Percentiles rank a stretch among this genome's conserved stretches.
Evolutionary conservation across 37 sponge, comb jelly and placozoan genomes (phyloP).

Genomic region (Spongia lamella): DNA sequence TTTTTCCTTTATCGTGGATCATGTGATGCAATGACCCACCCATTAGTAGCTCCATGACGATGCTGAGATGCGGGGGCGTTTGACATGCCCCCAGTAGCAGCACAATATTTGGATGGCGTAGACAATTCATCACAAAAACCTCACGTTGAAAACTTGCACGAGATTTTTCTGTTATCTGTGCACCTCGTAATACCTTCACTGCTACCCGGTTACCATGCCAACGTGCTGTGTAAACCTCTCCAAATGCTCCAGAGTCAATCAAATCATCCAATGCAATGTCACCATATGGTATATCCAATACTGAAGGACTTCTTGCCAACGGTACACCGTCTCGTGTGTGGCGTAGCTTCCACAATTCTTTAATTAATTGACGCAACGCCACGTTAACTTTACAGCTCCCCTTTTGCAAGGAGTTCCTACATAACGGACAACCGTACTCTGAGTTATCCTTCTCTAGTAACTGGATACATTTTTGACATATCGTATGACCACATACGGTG

Average conservation of each 20-base stretch:
- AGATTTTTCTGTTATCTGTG: conserved; percentile 39
- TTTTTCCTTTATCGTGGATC: conserved; percentile 32
- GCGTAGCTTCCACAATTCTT: not conserved
- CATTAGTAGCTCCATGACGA: conserved; percentile 80
- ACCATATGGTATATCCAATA: not conserved
- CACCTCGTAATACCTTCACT: conserved; percentile 51
- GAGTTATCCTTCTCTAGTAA: not conserved
- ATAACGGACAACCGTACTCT: conserved; percentile 71
- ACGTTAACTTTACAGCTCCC: conserved; percentile 56
- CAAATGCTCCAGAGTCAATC: conserved; percentile 80
- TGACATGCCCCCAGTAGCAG: conserved; percentile 83
- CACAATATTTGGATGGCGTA: conserved; percentile 87
- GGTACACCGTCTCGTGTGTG: too few relatives aligned
- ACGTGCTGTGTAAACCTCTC: conserved; percentile 71
- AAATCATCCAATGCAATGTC: conserved; percentile 32
- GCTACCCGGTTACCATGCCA: conserved; percentile 79
- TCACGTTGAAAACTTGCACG: conserved; percentile 68
- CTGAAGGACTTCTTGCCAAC: conserved; percentile 1
- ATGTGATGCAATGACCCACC: conserved; percentile 76
- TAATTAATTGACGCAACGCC: conserved; percentile 55
- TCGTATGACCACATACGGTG: conserved; percentile 82
- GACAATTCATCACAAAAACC: conserved; percentile 78
- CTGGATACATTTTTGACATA: conserved; percentile 47
- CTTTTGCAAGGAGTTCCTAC: conserved; percentile 40
- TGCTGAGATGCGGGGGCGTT: conserved; percentile 72